Evolutionary conservation across 2,888 invertebrate species (phyloP).

Genomic region (Plagodis dolabraria): DNA sequence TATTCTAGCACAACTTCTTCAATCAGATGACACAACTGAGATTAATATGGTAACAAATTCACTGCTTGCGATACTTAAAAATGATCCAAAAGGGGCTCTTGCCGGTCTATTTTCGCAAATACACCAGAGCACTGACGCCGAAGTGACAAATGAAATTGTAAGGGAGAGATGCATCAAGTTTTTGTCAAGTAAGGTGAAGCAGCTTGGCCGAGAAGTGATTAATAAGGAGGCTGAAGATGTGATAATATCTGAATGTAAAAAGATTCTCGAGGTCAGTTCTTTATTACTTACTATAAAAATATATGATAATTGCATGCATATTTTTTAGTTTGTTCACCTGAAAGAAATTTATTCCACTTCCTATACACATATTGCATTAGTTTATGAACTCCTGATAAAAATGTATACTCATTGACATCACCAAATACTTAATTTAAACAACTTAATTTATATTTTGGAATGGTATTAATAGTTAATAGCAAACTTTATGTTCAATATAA

Average conservation of each 20-base stretch:
- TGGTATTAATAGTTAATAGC: no score
- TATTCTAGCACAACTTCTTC: constrained; percentile 95
- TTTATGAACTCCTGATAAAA: no score
- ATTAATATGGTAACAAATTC: constrained; percentile 93
- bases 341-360: not conserved
- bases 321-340: not conserved
- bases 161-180: constrained; percentile 95
- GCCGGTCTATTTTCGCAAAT: constrained; percentile 85
- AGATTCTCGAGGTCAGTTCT: constrained; percentile 89
- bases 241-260: constrained; percentile 93
- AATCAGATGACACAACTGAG: constrained; percentile 94
- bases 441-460: no score
- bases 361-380: no score
- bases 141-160: constrained; percentile 87
- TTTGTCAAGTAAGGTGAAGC: constrained; percentile 92
- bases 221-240: constrained; percentile 94
- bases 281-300: not conserved
- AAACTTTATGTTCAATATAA: no score
- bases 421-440: no score
- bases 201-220: constrained; percentile 90
- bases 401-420: no score
- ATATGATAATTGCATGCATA: not conserved
- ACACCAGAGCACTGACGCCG: constrained; percentile 75
- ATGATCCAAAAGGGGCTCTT: constrained; percentile 87
- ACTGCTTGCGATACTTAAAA: constrained; percentile 90